Evolutionary conservation across 2,113 vertebrate genomes (phyloP).

Genomic region (Rhipidura dahli): DNA sequence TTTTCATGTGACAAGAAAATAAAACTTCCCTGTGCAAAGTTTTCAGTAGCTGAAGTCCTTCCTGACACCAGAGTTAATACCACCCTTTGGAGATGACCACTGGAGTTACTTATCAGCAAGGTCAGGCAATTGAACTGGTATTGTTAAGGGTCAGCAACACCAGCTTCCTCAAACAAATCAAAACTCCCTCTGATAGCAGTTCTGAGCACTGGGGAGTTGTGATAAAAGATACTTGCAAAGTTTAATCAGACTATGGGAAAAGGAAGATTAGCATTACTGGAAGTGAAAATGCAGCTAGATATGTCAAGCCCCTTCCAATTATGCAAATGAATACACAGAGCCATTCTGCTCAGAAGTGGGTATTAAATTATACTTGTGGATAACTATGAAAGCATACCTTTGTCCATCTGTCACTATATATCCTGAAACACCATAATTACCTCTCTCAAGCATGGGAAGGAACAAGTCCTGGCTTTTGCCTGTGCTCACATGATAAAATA

Average conservation of each 20-base stretch:
- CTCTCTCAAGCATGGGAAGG: background rate
- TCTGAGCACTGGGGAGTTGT: background rate
- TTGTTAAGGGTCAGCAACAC: background rate
- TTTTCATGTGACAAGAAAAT: background rate
- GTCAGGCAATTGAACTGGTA: background rate
- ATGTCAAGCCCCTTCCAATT: conserved; percentile 1
- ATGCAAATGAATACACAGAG: conserved; percentile 17
- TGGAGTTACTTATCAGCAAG: background rate
- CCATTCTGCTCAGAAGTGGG: background rate
- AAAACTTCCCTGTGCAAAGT: background rate
- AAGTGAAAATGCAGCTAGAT: background rate
- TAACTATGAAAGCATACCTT: conserved; percentile 38
- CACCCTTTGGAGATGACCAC: background rate
- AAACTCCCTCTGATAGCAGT: background rate
- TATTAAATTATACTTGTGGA: conserved; percentile 14
- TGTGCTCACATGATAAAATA: background rate
- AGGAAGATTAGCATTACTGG: background rate
- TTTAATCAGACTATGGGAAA: background rate
- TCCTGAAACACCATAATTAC: conserved; percentile 12
- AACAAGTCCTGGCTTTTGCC: background rate
- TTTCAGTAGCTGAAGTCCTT: background rate
- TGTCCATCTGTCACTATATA: conserved; percentile 13
- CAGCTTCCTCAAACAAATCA: background rate
- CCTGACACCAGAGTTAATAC: background rate
- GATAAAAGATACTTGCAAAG: background rate